These are phyloP conservation scores for Myxocyprinus asiaticus DNA, from an alignment of 2,113 vertebrate genomes.

Conservation along the genomic window DNA sequence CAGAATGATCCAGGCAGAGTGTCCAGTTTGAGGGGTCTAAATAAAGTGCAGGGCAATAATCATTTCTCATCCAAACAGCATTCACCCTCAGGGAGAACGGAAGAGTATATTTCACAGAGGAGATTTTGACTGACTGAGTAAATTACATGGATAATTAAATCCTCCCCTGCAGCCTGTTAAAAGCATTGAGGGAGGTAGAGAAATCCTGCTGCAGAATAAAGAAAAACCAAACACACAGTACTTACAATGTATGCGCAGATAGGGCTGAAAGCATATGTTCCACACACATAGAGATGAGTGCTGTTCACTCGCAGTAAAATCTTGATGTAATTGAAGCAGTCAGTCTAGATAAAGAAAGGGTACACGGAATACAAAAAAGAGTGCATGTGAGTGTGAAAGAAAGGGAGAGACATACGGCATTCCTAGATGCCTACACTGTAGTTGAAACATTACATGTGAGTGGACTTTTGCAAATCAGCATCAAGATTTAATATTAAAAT, in stretches of 20 bases:
- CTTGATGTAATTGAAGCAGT: conserved; percentile 98
- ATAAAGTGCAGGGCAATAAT: conserved; percentile 29
- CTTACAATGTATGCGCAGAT: conserved; percentile 92
- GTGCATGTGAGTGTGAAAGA: background rate
- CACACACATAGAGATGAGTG: conserved; percentile 90
- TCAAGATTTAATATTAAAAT: no score
- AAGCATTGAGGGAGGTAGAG: background rate
- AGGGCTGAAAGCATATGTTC: conserved; percentile 94
- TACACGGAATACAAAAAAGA: background rate
- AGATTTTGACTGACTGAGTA: conserved; percentile 51
- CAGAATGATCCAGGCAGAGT: background rate
- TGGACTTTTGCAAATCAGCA: no score
- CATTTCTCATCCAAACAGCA: conserved; percentile 36
- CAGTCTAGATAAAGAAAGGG: conserved; percentile 74
- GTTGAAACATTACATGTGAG: no score
- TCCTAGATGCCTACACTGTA: no score
- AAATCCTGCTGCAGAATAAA: background rate
- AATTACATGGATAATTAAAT: conserved; percentile 55
- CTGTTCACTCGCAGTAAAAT: conserved; percentile 87
- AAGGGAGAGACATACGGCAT: background rate
- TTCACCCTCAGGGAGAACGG: conserved; percentile 25
- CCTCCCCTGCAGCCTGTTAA: conserved; percentile 40
- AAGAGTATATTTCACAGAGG: conserved; percentile 12
- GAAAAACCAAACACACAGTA: conserved; percentile 32
- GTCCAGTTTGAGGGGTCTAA: conserved; percentile 11